Percentiles rank a stretch among this genome's conserved stretches.
phyloP scores from a whole-genome alignment of 2,797 vertebrate species.

The Hephaestus fuliginosus region DNA sequence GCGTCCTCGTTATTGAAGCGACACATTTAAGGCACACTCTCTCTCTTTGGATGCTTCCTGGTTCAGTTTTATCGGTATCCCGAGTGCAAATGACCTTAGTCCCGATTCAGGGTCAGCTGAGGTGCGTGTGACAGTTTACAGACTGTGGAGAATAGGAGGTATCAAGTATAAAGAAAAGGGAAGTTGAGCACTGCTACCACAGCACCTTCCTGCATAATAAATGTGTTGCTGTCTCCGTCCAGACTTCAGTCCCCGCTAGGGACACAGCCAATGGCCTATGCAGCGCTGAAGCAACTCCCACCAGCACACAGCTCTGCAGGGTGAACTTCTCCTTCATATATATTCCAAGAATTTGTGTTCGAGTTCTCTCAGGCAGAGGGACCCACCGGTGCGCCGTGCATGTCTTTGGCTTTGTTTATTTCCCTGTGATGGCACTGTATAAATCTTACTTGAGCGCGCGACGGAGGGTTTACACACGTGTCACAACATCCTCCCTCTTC shows the following conservation, averaged over 20 bases:
- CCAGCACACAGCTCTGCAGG: constrained; percentile 41
- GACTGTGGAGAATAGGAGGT: constrained; percentile 8
- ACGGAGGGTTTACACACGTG: constrained; percentile 20
- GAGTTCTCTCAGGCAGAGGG: constrained; percentile 29
- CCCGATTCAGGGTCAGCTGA: constrained; percentile 21
- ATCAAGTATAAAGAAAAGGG: constrained; percentile 23
- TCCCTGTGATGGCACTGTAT: constrained; percentile 13
- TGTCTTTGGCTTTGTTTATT: constrained; percentile 45
- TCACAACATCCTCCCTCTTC: not conserved
- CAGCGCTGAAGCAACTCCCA: constrained; percentile 52
- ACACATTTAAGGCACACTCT: not conserved
- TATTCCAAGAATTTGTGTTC: constrained; percentile 57
- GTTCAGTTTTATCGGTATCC: not conserved
- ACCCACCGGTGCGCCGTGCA: constrained; percentile 19
- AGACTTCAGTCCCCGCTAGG: constrained; percentile 51
- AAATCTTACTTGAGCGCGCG: constrained; percentile 42
- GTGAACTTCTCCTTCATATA: constrained; percentile 48
- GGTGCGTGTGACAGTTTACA: constrained; percentile 11
- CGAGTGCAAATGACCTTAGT: not conserved
- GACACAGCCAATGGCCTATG: constrained; percentile 35
- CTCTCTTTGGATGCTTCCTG: not conserved
- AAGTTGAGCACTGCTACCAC: constrained; percentile 23
- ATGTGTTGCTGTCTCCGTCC: constrained; percentile 53
- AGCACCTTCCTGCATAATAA: constrained; percentile 50
- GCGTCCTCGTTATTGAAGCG: not conserved